These are phyloP conservation scores for Enteromius trimaculatus DNA, from an alignment of 2,797 vertebrate species.

Conservation along the genomic window DNA sequence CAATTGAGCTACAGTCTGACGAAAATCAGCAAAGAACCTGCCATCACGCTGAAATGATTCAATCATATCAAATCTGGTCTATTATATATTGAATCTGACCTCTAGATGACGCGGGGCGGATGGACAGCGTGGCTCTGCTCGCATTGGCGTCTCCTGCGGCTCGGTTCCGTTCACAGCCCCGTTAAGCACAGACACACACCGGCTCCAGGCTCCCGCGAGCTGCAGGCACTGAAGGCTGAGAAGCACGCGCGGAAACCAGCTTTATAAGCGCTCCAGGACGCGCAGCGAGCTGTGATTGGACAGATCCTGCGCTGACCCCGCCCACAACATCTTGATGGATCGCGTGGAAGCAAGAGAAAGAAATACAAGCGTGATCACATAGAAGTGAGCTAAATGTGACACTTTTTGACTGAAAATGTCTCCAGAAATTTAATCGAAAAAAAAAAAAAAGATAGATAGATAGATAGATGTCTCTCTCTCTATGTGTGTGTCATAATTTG, in stretches of 20 bases:
- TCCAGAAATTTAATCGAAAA: neutral
- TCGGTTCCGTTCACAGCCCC: conserved; percentile 29
- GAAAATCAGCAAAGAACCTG: neutral
- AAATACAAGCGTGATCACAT: neutral
- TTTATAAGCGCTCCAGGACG: conserved; percentile 71
- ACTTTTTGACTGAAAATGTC: neutral
- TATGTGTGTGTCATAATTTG: neutral
- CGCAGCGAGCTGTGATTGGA: conserved; percentile 77
- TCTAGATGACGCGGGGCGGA: conserved; percentile 65
- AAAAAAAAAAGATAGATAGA: neutral
- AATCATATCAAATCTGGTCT: neutral
- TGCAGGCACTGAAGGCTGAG: conserved; percentile 43
- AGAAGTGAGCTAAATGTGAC: neutral
- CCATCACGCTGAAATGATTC: neutral
- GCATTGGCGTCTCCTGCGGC: conserved; percentile 54
- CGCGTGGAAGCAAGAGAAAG: neutral
- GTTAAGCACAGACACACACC: conserved; percentile 45
- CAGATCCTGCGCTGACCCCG: conserved; percentile 47
- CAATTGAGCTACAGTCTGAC: neutral
- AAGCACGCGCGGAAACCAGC: conserved; percentile 59
- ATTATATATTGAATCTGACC: conserved; percentile 43
- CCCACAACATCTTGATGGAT: conserved; percentile 16
- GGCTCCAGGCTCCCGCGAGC: conserved; percentile 10
- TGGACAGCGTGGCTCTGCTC: conserved; percentile 68
- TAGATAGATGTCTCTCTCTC: neutral